phyloP scores from a whole-genome alignment of 2,888 invertebrate genomes.

The Agapostemon virescens region DNA sequence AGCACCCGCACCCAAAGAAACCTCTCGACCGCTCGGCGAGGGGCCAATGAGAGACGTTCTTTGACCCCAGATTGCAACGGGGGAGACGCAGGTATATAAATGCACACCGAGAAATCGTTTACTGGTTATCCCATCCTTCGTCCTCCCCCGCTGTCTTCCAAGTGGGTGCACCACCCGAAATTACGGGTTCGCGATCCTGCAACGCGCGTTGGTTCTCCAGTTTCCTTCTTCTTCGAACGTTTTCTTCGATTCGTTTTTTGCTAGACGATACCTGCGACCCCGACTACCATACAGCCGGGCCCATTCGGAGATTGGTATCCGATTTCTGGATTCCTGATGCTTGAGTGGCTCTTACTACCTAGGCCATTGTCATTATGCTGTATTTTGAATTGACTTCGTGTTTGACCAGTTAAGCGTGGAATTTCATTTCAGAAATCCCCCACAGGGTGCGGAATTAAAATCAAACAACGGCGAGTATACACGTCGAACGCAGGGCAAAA shows the following conservation, averaged over 20 bases:
- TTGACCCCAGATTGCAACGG: constrained; percentile 57
- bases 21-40: constrained; percentile 13
- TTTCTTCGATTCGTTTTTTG: constrained; percentile 3
- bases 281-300: constrained; percentile 1
- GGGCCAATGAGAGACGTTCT: constrained; percentile 55
- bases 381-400: not conserved
- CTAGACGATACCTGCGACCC: not conserved
- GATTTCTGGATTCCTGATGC: constrained; percentile 5
- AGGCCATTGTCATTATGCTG: not conserved
- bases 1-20: constrained; percentile 58
- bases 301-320: not conserved
- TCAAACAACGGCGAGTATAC: no score
- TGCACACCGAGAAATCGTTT: constrained; percentile 56
- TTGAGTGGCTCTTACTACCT: not conserved
- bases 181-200: constrained; percentile 64
- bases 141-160: not conserved
- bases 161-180: constrained; percentile 54
- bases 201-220: constrained; percentile 32
- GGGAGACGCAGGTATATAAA: constrained; percentile 58
- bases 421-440: no score
- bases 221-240: constrained; percentile 16
- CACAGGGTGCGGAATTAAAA: no score
- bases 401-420: not conserved
- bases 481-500: no score
- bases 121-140: constrained; percentile 34